Evolutionary conservation across 2,888 invertebrate species (phyloP), one percentile per base, ranked within the genome.

Genomic region (Tachina fera): DNA sequence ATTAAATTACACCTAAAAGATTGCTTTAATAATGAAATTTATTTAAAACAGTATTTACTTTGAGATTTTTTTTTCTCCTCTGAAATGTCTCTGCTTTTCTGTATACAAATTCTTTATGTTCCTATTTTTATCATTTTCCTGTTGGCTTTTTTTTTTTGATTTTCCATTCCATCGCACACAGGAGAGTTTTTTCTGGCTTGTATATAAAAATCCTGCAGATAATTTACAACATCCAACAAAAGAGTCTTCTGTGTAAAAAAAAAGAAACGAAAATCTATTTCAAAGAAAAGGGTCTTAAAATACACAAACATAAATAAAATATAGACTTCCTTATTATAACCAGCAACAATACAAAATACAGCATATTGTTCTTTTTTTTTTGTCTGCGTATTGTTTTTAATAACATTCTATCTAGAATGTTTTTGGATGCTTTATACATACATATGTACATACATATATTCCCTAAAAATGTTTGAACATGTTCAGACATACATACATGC

Each of bases 331-430:
- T 72, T 70, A 67, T 67, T 67, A 60, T 41, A 81, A 31, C 19
- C 67, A 45, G 43, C 10, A 81, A 80, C 75, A 76, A 81, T 70
- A 47, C 58, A 75, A 77, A 78, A 72, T 70, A 78, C 56, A 75
- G 51, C 78, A 72, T 72, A 83, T 77, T 83, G 83, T 82, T 86
- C 72, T 74, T 78, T 78, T 76, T 68, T 77, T 78, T 78, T 76
- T 41, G 67, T 13, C 22, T 19, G n/a, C 47, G 19, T 45, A 45
- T 43, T 72, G 45, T 58, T 68, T 11, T 16, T 49, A 60, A 56
- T 65, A 43, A 60, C 13, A 8, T 70, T 47, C 49, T 61, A 45
- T 31, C 31, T 31, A 31, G 39, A 60, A 13, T 56, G 65, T 47
- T 13, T 22, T 16, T 31, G 58, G 41, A 65, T 63, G 49, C 16